Percentiles rank a stretch among this genome's conserved stretches.
phyloP scores from a whole-genome alignment of 2,888 invertebrate genomes.

The Mechanitis mazaeus region DNA sequence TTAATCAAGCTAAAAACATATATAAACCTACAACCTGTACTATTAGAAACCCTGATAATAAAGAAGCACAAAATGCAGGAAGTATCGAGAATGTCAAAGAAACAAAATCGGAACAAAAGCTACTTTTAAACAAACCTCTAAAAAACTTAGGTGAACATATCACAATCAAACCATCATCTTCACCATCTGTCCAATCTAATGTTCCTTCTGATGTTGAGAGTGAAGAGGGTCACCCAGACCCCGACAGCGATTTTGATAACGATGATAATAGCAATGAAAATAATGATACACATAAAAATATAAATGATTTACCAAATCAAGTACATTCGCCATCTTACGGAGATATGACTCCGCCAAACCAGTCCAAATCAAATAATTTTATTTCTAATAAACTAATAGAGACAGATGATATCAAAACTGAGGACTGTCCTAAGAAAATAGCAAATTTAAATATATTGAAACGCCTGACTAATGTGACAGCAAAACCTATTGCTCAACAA shows the following conservation, averaged over 20 bases:
- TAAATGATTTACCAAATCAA: constrained; percentile 4
- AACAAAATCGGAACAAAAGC: constrained; percentile 21
- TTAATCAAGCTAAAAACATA: constrained; percentile 31
- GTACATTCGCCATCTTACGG: neutral
- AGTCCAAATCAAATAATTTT: constrained; percentile 2
- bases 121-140: constrained; percentile 30
- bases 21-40: constrained; percentile 15
- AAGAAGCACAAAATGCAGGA: neutral
- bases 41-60: constrained; percentile 12
- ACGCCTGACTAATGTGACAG: constrained; percentile 51
- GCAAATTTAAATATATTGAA: constrained; percentile 46
- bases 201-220: constrained; percentile 22
- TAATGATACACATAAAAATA: constrained; percentile 17
- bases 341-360: neutral
- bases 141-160: constrained; percentile 46
- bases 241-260: constrained; percentile 26
- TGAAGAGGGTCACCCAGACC: constrained; percentile 31
- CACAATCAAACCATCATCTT: constrained; percentile 41
- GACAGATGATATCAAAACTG: constrained; percentile 17
- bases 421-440: constrained; percentile 30
- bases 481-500: constrained; percentile 41
- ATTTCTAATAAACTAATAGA: constrained; percentile 7
- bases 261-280: constrained; percentile 8
- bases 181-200: constrained; percentile 22
- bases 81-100: constrained; percentile 8